Conservation (phyloP, 1,140 invertebrate genomes). For the Atta colombica region DNA sequence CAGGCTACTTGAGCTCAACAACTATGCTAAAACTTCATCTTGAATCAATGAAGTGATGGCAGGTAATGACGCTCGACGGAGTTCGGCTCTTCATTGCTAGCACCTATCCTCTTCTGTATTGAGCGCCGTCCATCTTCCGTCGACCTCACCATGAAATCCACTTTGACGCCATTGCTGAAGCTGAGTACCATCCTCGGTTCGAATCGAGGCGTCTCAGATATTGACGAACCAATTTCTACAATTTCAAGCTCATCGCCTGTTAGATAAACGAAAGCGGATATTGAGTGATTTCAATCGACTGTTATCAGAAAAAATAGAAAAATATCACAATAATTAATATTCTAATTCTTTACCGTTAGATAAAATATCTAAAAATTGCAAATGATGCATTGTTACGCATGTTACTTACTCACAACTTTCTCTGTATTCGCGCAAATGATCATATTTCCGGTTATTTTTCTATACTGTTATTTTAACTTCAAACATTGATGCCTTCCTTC, state of each 20-base stretch:
- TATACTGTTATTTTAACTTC: conserved; percentile 28
- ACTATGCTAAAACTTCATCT: conserved; percentile 67
- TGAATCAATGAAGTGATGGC: conserved; percentile 71
- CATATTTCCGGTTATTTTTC: conserved; percentile 35
- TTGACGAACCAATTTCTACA: conserved; percentile 63
- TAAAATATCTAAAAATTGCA: neutral
- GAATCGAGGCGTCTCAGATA: conserved; percentile 48
- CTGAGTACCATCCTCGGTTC: conserved; percentile 63
- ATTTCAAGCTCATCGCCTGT: conserved; percentile 34
- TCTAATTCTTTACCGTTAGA: neutral
- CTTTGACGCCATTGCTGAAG: conserved; percentile 66
- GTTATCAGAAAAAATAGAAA: neutral
- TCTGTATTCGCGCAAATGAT: neutral
- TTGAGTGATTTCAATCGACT: conserved; percentile 3
- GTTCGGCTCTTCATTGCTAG: conserved; percentile 59
- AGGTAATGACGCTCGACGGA: conserved; percentile 71
- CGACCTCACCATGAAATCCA: conserved; percentile 70
- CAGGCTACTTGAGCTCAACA: conserved; percentile 53
- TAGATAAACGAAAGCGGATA: conserved; percentile 23
- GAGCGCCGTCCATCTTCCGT: conserved; percentile 56
- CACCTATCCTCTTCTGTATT: conserved; percentile 43
- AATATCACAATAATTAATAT: neutral
- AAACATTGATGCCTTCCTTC: neutral
- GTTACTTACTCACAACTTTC: neutral
- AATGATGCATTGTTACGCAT: neutral